These are phyloP conservation scores for Hiodon alosoides DNA, from an alignment of 2,113 vertebrate genomes.

Conservation along the genomic window DNA sequence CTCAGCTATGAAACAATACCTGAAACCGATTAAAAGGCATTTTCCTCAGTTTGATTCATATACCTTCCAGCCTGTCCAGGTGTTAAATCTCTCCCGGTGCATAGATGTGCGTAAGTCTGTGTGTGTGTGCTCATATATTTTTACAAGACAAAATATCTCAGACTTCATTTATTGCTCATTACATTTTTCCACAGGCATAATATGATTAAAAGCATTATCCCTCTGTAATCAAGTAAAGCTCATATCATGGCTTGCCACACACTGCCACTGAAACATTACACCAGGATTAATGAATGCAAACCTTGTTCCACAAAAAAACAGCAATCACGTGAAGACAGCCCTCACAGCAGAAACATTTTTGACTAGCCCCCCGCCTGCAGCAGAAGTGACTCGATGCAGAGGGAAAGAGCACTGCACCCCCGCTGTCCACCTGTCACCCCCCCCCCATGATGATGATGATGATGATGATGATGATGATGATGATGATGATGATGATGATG, in stretches of 20 bases:
- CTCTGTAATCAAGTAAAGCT: neutral
- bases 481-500: constrained; percentile 15
- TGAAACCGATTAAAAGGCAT: constrained; percentile 67
- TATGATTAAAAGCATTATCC: neutral
- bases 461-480: constrained; percentile 21
- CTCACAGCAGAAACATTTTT: no score
- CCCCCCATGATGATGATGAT: constrained; percentile 7
- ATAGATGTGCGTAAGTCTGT: constrained; percentile 15
- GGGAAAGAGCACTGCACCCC: neutral
- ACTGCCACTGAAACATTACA: neutral
- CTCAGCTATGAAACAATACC: constrained; percentile 70
- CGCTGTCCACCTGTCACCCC: neutral
- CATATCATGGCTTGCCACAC: neutral
- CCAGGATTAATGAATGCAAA: neutral
- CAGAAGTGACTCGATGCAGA: no score
- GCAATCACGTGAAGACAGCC: neutral
- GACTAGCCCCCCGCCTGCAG: no score
- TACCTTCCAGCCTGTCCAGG: constrained; percentile 58
- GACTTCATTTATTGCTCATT: neutral
- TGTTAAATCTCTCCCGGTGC: constrained; percentile 49
- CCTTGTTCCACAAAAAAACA: neutral
- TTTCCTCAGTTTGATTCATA: constrained; percentile 57
- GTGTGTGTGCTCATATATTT: constrained; percentile 21
- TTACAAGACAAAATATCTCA: neutral
- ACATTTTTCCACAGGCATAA: neutral